A percentile compares a stretch with the other conserved stretches of the same genome.
Conservation (phyloP, 2,797 vertebrate genomes). For the Lepilemur septentrionalis region DNA sequence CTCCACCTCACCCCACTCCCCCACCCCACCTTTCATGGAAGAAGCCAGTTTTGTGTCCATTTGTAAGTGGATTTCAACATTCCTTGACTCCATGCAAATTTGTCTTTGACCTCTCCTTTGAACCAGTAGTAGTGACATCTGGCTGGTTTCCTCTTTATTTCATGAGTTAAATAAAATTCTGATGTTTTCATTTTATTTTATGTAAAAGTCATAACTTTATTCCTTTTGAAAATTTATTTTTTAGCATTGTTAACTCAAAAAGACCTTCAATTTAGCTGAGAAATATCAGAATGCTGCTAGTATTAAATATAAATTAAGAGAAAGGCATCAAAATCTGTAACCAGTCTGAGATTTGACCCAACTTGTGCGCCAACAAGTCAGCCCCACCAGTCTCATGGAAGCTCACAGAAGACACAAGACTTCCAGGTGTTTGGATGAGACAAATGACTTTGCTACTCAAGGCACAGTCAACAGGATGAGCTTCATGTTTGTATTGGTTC, state of each 20-base stretch:
- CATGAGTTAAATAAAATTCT: neutral
- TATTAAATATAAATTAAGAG: neutral
- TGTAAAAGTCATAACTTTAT: neutral
- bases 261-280: neutral
- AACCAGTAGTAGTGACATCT: neutral
- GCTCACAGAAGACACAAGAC: neutral
- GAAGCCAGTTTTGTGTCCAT: neutral
- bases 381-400: neutral
- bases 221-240: neutral
- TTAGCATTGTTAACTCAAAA: neutral
- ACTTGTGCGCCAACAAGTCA: neutral
- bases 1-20: neutral
- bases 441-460: neutral
- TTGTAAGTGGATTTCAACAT: neutral
- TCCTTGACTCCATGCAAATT: neutral
- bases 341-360: neutral
- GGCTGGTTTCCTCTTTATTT: neutral
- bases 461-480: neutral
- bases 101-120: slow-evolving; percentile 13
- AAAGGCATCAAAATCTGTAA: neutral
- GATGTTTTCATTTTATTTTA: neutral
- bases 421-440: neutral
- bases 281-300: neutral
- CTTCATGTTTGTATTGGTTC: neutral
- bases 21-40: neutral